Evolutionary conservation across 1,140 invertebrate species (phyloP).

Genomic region (Lineus longissimus): DNA sequence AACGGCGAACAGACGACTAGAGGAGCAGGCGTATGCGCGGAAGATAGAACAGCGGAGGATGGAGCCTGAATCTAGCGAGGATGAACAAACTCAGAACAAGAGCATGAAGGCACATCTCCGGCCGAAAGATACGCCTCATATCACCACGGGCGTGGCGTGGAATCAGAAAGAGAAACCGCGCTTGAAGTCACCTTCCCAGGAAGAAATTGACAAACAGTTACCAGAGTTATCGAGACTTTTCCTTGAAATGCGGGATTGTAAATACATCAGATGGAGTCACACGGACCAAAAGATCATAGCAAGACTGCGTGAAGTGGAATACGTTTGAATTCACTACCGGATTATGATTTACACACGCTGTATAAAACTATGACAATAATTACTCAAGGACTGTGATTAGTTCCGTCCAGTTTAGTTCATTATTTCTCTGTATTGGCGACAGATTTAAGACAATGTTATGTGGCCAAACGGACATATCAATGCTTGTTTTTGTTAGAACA

Average conservation of each 20-base stretch:
- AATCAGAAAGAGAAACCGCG: not conserved
- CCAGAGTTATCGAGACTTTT: not conserved
- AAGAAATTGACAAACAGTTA: not conserved
- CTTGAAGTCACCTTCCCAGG: not conserved
- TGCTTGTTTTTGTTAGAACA: too few relatives aligned
- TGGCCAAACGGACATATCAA: too few relatives aligned
- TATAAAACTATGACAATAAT: too few relatives aligned
- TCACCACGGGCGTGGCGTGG: not conserved
- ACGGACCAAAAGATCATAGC: not conserved
- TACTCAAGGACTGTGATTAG: too few relatives aligned
- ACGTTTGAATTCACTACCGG: too few relatives aligned
- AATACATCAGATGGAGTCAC: conserved; percentile 2
- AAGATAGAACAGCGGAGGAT: not conserved
- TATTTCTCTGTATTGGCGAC: too few relatives aligned
- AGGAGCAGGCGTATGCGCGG: not conserved
- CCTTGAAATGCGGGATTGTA: conserved; percentile 3
- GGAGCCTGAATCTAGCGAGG: not conserved
- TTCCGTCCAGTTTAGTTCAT: too few relatives aligned
- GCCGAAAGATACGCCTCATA: not conserved
- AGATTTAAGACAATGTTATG: too few relatives aligned
- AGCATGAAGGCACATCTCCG: not conserved
- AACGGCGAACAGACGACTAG: not conserved
- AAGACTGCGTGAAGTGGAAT: not conserved
- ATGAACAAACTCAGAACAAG: not conserved
- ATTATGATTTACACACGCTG: too few relatives aligned